These are phyloP conservation scores for Glareola pratincola DNA, from an alignment of 2,113 vertebrate genomes.

Conservation along the genomic window DNA sequence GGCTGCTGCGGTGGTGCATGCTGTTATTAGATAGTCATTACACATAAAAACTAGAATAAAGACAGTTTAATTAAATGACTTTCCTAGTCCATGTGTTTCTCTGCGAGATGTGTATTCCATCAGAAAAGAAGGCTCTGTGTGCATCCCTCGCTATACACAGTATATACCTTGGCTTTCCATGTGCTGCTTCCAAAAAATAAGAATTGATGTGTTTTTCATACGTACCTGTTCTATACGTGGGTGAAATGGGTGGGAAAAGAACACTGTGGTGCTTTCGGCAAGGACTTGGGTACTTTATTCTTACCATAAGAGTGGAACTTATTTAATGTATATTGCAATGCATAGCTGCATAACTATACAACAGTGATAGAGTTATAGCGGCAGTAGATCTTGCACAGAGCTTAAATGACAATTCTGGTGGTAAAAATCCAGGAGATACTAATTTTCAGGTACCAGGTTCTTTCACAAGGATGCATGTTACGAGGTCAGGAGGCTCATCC, in stretches of 20 bases:
- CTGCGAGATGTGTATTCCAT: not conserved
- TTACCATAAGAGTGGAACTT: not conserved
- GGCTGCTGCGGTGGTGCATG: not conserved
- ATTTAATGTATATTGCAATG: not conserved
- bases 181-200: not conserved
- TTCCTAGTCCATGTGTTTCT: not conserved
- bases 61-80: not conserved
- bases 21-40: not conserved
- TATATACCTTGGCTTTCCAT: accelerated
- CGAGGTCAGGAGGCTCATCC: not conserved
- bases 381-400: not conserved
- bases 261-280: not conserved
- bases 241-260: not conserved
- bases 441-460: not conserved
- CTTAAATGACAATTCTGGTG: not conserved
- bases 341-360: accelerated
- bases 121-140: not conserved
- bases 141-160: not conserved
- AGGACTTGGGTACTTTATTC: not conserved
- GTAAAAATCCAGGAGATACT: not conserved
- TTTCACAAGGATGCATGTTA: not conserved
- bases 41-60: not conserved
- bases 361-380: not conserved
- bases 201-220: not conserved
- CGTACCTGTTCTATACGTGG: accelerated